Conservation (phyloP, 1,140 invertebrate species). For the Tribolium castaneum region DNA sequence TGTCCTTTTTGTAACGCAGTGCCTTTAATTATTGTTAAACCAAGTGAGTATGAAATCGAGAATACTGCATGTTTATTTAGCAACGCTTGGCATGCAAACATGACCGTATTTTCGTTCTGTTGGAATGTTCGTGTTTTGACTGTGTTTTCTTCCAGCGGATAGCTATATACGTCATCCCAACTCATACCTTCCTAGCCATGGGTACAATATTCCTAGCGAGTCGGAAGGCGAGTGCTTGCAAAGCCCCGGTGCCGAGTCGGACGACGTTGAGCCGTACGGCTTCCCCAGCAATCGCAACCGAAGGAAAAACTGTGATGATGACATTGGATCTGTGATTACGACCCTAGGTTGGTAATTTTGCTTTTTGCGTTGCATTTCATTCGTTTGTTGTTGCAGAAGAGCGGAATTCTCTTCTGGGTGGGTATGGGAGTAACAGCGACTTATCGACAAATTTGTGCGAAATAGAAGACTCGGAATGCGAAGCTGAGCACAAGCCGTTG, state of each 20-base stretch:
- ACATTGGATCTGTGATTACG: slow-evolving; percentile 69
- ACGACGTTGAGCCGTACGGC: slow-evolving; percentile 75
- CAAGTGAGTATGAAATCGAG: slow-evolving; percentile 62
- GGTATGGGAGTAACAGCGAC: slow-evolving; percentile 83
- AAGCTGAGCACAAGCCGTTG: slow-evolving; percentile 70
- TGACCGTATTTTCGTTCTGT: background rate
- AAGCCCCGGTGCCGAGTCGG: slow-evolving; percentile 61
- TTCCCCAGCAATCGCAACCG: slow-evolving; percentile 73
- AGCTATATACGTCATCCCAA: slow-evolving; percentile 86
- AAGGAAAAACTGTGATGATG: slow-evolving; percentile 68
- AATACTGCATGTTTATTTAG: slow-evolving; percentile 6
- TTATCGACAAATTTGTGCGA: slow-evolving; percentile 90
- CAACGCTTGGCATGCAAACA: background rate
- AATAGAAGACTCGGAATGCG: slow-evolving; percentile 91
- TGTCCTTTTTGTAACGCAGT: slow-evolving; percentile 61
- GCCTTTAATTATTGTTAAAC: slow-evolving; percentile 68
- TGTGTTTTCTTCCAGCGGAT: slow-evolving; percentile 65
- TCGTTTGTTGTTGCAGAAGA: slow-evolving; percentile 68
- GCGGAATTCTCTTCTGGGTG: slow-evolving; percentile 77
- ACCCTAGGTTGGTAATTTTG: slow-evolving; percentile 63
- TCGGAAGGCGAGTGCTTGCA: slow-evolving; percentile 61
- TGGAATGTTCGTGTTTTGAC: background rate
- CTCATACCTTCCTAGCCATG: slow-evolving; percentile 80
- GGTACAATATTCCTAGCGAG: slow-evolving; percentile 76
- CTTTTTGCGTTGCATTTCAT: background rate